phyloP scores from a whole-genome alignment of 2,888 invertebrate genomes.

The Tipula vernalis region DNA sequence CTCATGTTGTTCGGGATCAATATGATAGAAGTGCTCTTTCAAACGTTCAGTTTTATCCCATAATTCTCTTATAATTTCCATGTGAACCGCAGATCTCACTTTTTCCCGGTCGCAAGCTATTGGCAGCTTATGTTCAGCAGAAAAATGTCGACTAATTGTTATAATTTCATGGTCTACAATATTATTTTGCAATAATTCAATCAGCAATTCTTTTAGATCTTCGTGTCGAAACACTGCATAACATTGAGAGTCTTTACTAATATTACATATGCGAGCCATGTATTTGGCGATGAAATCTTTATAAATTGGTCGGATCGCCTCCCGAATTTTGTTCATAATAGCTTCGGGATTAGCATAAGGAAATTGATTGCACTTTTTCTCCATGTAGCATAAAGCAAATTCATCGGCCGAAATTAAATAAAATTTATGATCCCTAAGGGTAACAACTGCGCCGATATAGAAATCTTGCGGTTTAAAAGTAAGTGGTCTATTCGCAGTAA shows the following conservation, averaged over 20 bases:
- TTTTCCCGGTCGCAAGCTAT: constrained; percentile 33
- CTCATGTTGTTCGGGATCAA: constrained; percentile 44
- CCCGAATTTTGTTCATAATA: constrained; percentile 62
- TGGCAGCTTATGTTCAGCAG: constrained; percentile 43
- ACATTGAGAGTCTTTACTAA: constrained; percentile 34
- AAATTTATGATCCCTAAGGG: constrained; percentile 67
- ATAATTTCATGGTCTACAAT: constrained; percentile 73
- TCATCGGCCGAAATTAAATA: constrained; percentile 70
- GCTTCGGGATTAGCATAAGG: constrained; percentile 56
- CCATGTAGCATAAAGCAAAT: constrained; percentile 79
- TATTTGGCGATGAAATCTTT: constrained; percentile 65
- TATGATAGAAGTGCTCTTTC: constrained; percentile 44
- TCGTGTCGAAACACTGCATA: constrained; percentile 37
- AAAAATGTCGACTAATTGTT: constrained; percentile 59
- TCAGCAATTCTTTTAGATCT: constrained; percentile 43
- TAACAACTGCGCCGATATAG: constrained; percentile 68
- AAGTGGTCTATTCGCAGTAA: constrained; percentile 55
- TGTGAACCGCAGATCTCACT: constrained; percentile 49
- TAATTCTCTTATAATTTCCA: constrained; percentile 54
- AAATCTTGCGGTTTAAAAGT: constrained; percentile 69
- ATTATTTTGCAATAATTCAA: constrained; percentile 50
- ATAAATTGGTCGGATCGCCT: constrained; percentile 53
- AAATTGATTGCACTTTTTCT: constrained; percentile 44
- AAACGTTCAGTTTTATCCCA: constrained; percentile 58
- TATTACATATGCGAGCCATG: constrained; percentile 32